These are phyloP conservation scores for Andrena chrysosceles DNA, from an alignment of 2,888 invertebrate species.

Conservation along the genomic window DNA sequence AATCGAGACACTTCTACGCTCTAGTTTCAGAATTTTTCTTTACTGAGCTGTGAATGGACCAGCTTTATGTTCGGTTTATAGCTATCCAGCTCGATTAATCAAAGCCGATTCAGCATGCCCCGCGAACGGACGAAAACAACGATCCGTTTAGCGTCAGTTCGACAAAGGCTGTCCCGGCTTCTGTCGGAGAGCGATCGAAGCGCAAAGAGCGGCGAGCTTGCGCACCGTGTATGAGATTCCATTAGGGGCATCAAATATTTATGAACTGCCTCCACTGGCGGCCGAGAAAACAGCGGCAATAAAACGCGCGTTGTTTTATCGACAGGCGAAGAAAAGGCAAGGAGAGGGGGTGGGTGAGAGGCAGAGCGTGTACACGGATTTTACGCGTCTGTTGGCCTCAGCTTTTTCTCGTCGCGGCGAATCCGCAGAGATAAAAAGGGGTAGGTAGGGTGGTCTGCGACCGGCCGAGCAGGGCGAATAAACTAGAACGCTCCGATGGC, in stretches of 20 bases:
- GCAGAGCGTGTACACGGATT: conserved; percentile 28
- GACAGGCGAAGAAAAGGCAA: background rate
- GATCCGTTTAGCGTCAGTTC: background rate
- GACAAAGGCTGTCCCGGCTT: conserved; percentile 1
- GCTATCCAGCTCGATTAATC: background rate
- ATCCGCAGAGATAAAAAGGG: conserved; percentile 22
- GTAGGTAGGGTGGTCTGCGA: background rate
- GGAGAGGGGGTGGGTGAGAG: background rate
- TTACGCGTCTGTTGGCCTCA: conserved; percentile 45
- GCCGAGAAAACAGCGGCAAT: conserved; percentile 41
- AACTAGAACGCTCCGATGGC: conserved; percentile 47
- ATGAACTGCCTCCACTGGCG: conserved; percentile 40
- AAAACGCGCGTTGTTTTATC: conserved; percentile 48
- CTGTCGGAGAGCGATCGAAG: conserved; percentile 26
- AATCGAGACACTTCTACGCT: conserved; percentile 20
- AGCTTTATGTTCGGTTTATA: background rate
- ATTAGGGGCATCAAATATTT: conserved; percentile 62
- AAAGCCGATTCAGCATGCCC: background rate
- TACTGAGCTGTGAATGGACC: background rate
- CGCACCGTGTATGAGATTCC: conserved; percentile 38
- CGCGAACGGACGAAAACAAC: conserved; percentile 7
- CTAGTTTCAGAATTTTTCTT: no score
- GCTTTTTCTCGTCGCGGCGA: conserved; percentile 20
- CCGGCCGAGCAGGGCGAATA: conserved; percentile 40
- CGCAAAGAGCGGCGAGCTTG: conserved; percentile 13